These are phyloP conservation scores for Erynnis tages DNA, from an alignment of 2,888 invertebrate genomes.

Conservation along the genomic window DNA sequence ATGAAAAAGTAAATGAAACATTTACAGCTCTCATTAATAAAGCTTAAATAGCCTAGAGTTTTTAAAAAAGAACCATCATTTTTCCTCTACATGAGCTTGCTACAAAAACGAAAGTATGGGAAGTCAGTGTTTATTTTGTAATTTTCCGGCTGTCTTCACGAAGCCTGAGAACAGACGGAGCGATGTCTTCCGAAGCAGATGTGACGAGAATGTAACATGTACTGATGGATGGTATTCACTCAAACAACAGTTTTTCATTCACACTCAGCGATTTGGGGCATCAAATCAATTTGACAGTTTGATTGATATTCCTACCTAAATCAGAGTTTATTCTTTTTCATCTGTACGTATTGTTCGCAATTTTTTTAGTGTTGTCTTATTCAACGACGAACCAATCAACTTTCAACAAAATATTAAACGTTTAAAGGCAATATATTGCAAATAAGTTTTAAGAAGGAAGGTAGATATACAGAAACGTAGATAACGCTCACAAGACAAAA, in stretches of 20 bases:
- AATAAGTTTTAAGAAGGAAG: too few relatives aligned
- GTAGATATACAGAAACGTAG: too few relatives aligned
- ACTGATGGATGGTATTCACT: slow-evolving; percentile 44
- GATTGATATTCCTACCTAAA: too few relatives aligned
- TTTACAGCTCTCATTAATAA: too few relatives aligned
- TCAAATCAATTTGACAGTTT: background rate
- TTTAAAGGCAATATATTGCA: too few relatives aligned
- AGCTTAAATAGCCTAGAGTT: too few relatives aligned
- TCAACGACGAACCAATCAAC: too few relatives aligned
- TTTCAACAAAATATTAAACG: too few relatives aligned
- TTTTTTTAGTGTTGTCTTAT: too few relatives aligned
- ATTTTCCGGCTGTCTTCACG: slow-evolving; percentile 78
- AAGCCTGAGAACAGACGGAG: slow-evolving; percentile 55
- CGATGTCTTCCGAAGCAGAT: slow-evolving; percentile 48
- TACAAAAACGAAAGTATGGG: slow-evolving; percentile 29
- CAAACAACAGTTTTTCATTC: slow-evolving; percentile 18
- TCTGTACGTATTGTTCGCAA: background rate
- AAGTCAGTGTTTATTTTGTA: slow-evolving; percentile 72
- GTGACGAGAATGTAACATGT: slow-evolving; percentile 59
- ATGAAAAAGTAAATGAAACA: too few relatives aligned
- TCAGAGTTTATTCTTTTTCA: background rate
- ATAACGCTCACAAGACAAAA: too few relatives aligned
- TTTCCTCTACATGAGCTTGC: background rate
- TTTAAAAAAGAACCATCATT: too few relatives aligned
- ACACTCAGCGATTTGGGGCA: background rate